These are phyloP conservation scores for Rhinogobio ventralis DNA, from an alignment of 2,797 vertebrate species.

Conservation along the genomic window DNA sequence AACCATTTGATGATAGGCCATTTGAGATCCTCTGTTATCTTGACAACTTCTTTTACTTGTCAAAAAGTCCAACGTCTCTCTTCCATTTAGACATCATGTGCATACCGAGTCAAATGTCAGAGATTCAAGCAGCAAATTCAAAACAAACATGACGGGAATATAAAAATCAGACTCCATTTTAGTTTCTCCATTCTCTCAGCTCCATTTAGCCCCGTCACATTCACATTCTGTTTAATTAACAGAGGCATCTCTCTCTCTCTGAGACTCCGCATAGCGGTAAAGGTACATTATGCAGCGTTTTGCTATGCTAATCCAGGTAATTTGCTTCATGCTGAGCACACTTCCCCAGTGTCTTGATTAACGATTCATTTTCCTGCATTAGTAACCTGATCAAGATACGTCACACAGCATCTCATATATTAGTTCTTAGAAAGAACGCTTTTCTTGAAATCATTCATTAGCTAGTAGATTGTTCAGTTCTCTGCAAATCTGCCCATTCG, in stretches of 20 bases:
- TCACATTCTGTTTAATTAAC: conserved; percentile 73
- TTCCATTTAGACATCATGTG: conserved; percentile 38
- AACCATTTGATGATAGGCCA: not conserved
- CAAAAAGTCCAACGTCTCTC: not conserved
- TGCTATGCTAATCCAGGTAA: conserved; percentile 80
- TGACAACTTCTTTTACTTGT: not conserved
- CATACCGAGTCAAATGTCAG: conserved; percentile 37
- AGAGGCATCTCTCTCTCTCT: conserved; percentile 57
- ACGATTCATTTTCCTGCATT: conserved; percentile 69
- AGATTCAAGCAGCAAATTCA: conserved; percentile 42
- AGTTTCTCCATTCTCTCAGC: conserved; percentile 67
- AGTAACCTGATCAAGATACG: conserved; percentile 69
- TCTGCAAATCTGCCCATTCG: conserved; percentile 44
- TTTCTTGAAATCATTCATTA: conserved; percentile 31
- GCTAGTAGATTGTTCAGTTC: conserved; percentile 43
- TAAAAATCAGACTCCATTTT: conserved; percentile 68
- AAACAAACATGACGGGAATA: conserved; percentile 63
- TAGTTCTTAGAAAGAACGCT: conserved; percentile 46
- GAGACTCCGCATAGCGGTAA: conserved; percentile 62
- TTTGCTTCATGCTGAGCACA: conserved; percentile 76
- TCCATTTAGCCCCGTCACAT: conserved; percentile 75
- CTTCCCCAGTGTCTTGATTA: conserved; percentile 72
- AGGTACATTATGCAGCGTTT: conserved; percentile 69
- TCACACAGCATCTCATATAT: conserved; percentile 61
- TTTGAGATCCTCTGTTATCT: not conserved